A percentile compares a stretch with the other conserved stretches of the same genome.
These are phyloP conservation scores for Actenoides hombroni DNA, from an alignment of 2,113 vertebrate genomes.

Conservation along the genomic window DNA sequence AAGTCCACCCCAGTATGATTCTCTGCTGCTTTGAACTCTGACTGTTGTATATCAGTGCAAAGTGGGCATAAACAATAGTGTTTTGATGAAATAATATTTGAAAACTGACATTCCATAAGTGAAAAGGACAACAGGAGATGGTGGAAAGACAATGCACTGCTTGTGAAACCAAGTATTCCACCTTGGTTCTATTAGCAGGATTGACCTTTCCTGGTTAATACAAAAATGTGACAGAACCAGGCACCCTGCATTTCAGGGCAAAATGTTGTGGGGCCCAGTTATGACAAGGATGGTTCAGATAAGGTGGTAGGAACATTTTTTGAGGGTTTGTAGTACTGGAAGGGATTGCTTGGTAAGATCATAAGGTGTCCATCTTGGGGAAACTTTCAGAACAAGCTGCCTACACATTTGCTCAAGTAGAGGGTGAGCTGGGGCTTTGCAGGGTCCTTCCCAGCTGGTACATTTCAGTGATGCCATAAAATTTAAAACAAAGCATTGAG, in stretches of 20 bases:
- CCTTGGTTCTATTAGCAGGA: background rate
- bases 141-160: background rate
- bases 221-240: background rate
- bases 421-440: background rate
- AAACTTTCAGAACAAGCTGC: background rate
- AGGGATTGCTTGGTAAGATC: background rate
- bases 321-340: background rate
- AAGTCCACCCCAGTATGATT: background rate
- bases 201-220: background rate
- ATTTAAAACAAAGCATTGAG: background rate
- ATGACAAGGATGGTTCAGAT: background rate
- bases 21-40: background rate
- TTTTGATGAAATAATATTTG: background rate
- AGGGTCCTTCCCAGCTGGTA: background rate
- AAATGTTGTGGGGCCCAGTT: background rate
- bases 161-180: background rate
- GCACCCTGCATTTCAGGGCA: background rate
- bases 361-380: background rate
- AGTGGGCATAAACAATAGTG: background rate
- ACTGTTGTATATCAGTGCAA: background rate
- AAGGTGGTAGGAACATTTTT: background rate
- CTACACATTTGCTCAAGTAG: background rate
- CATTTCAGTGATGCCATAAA: background rate
- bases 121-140: background rate
- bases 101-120: background rate